Percentiles rank a stretch among this genome's conserved stretches.
Evolutionary conservation across 2,888 invertebrate species (phyloP).

Genomic region (Limulus polyphemus): DNA sequence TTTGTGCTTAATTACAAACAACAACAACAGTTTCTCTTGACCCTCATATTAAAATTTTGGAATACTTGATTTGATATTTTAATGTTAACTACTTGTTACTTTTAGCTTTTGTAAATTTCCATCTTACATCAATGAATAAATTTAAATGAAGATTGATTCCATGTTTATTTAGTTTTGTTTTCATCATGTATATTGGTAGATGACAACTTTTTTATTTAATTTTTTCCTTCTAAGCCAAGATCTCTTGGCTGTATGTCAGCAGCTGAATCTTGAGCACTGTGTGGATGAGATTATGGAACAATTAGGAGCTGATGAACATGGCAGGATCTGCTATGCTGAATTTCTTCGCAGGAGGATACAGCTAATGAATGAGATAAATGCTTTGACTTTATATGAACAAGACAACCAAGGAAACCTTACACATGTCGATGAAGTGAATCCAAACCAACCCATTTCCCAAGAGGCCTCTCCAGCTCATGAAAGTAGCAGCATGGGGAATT

Average conservation of each 20-base stretch:
- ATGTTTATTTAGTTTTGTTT: too few relatives aligned
- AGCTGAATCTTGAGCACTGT: slow-evolving; percentile 49
- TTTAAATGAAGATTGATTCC: too few relatives aligned
- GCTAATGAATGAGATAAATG: slow-evolving; percentile 46
- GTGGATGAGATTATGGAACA: slow-evolving; percentile 52
- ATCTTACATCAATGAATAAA: not conserved
- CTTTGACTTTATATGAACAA: slow-evolving; percentile 36
- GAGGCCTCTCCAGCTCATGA: slow-evolving; percentile 19
- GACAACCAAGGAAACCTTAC: slow-evolving; percentile 6
- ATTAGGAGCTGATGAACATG: slow-evolving; percentile 50
- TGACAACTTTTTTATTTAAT: too few relatives aligned
- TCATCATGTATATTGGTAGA: too few relatives aligned
- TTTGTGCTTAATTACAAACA: too few relatives aligned
- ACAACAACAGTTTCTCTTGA: too few relatives aligned
- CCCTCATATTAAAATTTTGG: too few relatives aligned
- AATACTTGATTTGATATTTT: too few relatives aligned
- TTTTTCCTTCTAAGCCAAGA: slow-evolving; percentile 44
- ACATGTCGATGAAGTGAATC: slow-evolving; percentile 7
- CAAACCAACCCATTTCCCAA: slow-evolving; percentile 7
- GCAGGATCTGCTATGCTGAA: slow-evolving; percentile 53
- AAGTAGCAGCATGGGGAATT: slow-evolving; percentile 19
- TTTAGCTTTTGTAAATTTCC: not conserved
- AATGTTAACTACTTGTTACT: slow-evolving; percentile 2
- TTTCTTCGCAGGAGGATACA: slow-evolving; percentile 49
- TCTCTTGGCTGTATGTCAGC: slow-evolving; percentile 49